Evolutionary conservation across 2,113 vertebrate species (phyloP).

Genomic region (Raphicerus campestris): DNA sequence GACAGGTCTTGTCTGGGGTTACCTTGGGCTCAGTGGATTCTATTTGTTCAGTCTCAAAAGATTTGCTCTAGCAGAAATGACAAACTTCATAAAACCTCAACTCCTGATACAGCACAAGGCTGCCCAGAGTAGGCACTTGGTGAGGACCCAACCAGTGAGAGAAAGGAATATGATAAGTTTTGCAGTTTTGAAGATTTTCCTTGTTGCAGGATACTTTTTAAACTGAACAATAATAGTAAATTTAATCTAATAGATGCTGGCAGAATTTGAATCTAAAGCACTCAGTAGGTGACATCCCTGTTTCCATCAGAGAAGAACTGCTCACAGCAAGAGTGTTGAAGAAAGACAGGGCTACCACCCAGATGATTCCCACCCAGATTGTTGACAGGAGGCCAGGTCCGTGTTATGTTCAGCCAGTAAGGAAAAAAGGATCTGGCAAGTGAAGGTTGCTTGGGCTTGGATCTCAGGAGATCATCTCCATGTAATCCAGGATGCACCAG

Average conservation of each 20-base stretch:
- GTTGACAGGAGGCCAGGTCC: not conserved
- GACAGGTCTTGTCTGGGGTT: not conserved
- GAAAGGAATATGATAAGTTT: not conserved
- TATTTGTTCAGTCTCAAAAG: not conserved
- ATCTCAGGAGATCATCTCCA: not conserved
- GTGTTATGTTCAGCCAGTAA: not conserved
- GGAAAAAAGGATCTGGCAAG: not conserved
- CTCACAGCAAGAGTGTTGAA: not conserved
- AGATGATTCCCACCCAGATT: too few relatives aligned
- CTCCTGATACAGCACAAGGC: not conserved
- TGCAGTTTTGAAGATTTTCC: not conserved
- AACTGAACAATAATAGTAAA: not conserved
- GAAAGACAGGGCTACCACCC: rapidly evolving
- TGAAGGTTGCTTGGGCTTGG: not conserved
- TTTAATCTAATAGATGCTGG: not conserved
- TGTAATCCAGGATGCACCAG: not conserved
- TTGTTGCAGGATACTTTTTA: not conserved
- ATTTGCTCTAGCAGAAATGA: not conserved
- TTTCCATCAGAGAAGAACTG: not conserved
- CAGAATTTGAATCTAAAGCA: not conserved
- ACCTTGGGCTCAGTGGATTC: not conserved
- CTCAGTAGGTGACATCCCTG: not conserved
- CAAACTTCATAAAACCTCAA: not conserved
- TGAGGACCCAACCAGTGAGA: not conserved
- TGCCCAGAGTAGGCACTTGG: not conserved